Base-by-base conservation (phyloP, 2,113 vertebrate species). In the Plestiodon gilberti region DNA sequence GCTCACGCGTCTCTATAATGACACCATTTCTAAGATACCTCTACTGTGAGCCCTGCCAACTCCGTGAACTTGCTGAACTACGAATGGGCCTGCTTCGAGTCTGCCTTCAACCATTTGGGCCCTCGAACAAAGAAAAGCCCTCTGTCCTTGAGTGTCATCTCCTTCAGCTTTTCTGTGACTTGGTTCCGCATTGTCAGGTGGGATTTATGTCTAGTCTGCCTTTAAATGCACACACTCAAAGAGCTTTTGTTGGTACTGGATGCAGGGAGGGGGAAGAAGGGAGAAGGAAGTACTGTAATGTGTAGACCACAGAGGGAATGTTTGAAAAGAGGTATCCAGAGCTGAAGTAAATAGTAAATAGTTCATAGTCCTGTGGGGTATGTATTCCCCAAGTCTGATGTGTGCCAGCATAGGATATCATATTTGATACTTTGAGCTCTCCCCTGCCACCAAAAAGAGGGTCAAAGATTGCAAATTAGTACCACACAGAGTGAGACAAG, bases 161-260 rank as follows among this genome's bases (percentile, higher is more conserved):
- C 78, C 95, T 99, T 88, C 95, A 85, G 2, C 94, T 97, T 89
- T 96, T 98, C 18, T 97, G 94, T 90, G 95, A 97, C 83, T 94
- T 99, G 89, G 84, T 98, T 88, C 97, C 98, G 22, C 93, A 96
- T 85, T 96, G 98, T 94, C 98, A 98, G 97, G 99, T 98, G 95
- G 61, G 75, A 6, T 4, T 85, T 91, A 25, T 81, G 70, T 0
- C 64, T 11, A 6, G 84, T n/a, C 6, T 89, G 23, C 88, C 87
- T 84, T 35, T 25, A 79, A 81, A 69, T 17, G 48, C 30, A 43
- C n/a, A 0, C 5, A 84, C 0, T 65, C 2, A 82, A 69, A 87
- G 1, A 6, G 59, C 0, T 1, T 0, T 3, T 15, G 40, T 0
- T 67, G 3, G 0, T 70, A 15, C 82, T 2, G 2, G 75, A 18